These are phyloP conservation scores for Nannospalax galili DNA, from an alignment of 2,113 vertebrate genomes.

Conservation along the genomic window DNA sequence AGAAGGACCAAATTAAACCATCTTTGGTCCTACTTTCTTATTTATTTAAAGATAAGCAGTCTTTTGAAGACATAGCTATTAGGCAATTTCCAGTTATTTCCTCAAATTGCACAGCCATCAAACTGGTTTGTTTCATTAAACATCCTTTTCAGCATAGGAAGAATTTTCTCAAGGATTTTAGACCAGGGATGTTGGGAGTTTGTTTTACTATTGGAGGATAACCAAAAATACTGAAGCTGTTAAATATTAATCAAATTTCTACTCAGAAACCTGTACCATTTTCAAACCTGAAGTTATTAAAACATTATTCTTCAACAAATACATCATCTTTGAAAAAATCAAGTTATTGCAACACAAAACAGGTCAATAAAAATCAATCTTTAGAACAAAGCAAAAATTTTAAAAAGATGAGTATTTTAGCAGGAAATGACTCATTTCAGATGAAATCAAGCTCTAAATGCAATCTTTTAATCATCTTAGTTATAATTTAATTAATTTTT, in stretches of 20 bases:
- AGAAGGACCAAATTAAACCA: background rate
- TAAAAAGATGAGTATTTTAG: background rate
- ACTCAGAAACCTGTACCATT: background rate
- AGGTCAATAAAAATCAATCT: background rate
- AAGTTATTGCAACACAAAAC: background rate
- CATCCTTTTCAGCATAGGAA: background rate
- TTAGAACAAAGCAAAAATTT: background rate
- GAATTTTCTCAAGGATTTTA: background rate
- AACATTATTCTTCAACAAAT: background rate
- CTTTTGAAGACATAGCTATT: background rate
- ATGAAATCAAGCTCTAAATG: background rate
- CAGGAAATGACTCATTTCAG: background rate
- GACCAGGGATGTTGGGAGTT: background rate
- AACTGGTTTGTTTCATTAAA: background rate
- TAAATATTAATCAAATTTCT: slow-evolving; percentile 10
- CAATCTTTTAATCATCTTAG: background rate
- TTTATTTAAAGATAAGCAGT: background rate
- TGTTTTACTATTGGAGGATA: background rate
- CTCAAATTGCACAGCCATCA: background rate
- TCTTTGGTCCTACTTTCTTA: background rate
- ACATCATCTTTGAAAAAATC: background rate
- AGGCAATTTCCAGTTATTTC: background rate
- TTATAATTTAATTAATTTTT: background rate
- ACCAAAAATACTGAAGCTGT: background rate
- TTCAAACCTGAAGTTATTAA: background rate